Base-by-base conservation (phyloP, 2,113 vertebrate genomes). In the Cololabis saira region DNA sequence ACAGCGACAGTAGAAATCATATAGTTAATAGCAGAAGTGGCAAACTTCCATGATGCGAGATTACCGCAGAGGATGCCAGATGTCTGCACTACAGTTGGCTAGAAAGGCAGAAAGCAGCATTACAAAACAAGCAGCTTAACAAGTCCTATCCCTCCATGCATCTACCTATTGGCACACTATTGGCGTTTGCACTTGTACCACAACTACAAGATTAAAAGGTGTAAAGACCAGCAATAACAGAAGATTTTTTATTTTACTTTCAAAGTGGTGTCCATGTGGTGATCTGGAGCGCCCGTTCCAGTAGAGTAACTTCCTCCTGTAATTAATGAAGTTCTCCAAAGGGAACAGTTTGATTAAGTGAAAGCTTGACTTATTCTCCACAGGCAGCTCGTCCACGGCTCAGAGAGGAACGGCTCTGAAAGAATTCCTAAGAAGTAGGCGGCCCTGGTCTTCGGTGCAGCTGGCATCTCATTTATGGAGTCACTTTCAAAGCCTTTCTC, bases 241-340 rank as follows among this genome's bases (percentile, higher is more conserved):
- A 16, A 70, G 21, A 4, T 45, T 61, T 70, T 30, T 3, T 27
- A 27, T 27, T 27, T 27, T 27, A 27, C n/a, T 27, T 5, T 63
- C 11, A 4, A 30, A 71, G 51, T 67, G 15, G 65, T 64, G 53
- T 61, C 55, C 4, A 37, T 37, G 10, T 50, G 71, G 49, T 76
- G 81, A 86, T 73, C 74, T 86, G 79, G 60, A 76, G 63, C 60
- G 78, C 43, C 48, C 74, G 73, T 82, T 86, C 61, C 52, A 80
- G 37, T 17, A 42, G 62, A 74, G 61, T 65, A 81, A 71, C 69
- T 78, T 87, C 62, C 69, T 84, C 30, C 80, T 69, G 83, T 89
- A 86, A 90, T 87, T 88, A 90, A 89, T 78, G 61, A 77, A 77
- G 64, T 67, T 62, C 75, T 84, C 80, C 62, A 71, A 88, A 84